Evolutionary conservation across 2,113 vertebrate species (phyloP).

Genomic region (Myotis brandtii): DNA sequence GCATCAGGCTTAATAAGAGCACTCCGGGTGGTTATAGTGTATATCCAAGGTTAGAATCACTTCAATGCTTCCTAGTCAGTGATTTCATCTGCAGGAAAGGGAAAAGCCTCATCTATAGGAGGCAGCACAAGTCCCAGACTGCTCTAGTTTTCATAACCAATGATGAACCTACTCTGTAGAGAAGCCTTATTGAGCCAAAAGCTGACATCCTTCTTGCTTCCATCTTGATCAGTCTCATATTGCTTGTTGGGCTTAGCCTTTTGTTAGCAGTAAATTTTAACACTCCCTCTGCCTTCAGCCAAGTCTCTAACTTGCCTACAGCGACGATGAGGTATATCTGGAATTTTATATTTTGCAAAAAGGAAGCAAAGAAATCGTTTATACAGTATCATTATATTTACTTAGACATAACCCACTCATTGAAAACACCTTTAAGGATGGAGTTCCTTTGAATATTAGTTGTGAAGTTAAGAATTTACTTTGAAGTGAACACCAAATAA

Average conservation of each 20-base stretch:
- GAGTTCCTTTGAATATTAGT: slow-evolving; percentile 13
- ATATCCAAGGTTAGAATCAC: neutral
- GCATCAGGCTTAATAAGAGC: neutral
- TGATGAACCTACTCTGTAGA: neutral
- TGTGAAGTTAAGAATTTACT: slow-evolving; percentile 17
- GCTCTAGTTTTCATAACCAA: neutral
- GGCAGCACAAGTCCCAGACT: neutral
- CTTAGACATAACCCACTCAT: neutral
- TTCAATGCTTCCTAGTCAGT: neutral
- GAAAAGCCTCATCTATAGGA: neutral
- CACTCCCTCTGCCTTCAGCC: neutral
- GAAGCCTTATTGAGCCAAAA: neutral
- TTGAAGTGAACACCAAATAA: neutral
- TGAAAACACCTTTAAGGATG: neutral
- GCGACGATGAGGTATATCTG: neutral
- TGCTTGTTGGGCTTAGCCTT: neutral
- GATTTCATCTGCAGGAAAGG: neutral
- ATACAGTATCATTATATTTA: neutral
- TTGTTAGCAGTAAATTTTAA: neutral
- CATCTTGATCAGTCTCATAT: neutral
- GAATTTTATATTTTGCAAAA: neutral
- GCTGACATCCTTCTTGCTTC: neutral
- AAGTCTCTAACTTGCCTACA: neutral
- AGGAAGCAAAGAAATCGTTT: neutral
- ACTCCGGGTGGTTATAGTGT: neutral